A percentile compares a stretch with the other conserved stretches of the same genome.
Evolutionary conservation across 2,797 vertebrate species (phyloP).

Genomic region (Glyptemys insculpta): DNA sequence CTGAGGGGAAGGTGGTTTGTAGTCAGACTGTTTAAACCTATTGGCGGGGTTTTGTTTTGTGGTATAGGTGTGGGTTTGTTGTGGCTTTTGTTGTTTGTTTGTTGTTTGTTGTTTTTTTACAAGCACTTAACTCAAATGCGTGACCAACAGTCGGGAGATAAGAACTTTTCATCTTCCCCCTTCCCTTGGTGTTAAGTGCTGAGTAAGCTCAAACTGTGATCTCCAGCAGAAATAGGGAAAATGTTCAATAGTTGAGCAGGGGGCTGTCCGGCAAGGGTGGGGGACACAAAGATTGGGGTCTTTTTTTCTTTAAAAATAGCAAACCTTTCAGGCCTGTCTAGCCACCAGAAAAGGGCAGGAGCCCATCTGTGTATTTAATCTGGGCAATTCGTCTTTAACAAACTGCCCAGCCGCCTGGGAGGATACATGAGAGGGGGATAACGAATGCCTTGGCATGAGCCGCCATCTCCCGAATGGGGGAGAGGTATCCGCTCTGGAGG

Average conservation of each 20-base stretch:
- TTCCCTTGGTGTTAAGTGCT: neutral
- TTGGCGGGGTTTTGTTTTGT: neutral
- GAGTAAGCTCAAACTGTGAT: neutral
- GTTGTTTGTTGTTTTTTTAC: no score
- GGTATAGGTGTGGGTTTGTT: no score
- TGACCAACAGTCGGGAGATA: fast-evolving
- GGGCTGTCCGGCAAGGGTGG: neutral
- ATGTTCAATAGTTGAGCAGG: neutral
- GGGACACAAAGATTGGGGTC: neutral
- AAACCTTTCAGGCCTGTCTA: neutral
- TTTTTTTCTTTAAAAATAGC: neutral
- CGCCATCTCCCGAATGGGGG: neutral
- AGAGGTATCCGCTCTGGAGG: neutral
- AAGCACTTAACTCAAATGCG: neutral
- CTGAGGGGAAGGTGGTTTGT: neutral
- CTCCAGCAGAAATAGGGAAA: neutral
- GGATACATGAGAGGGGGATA: neutral
- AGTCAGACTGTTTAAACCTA: neutral
- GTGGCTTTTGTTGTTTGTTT: no score
- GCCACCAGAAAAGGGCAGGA: neutral
- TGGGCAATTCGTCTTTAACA: neutral
- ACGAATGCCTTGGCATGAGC: neutral
- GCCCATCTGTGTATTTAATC: neutral
- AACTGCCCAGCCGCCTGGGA: neutral
- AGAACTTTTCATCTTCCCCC: neutral